A percentile compares a stretch with the other conserved stretches of the same genome.
phyloP scores from a whole-genome alignment of 2,888 invertebrate genomes.

The Cephus runcator region DNA sequence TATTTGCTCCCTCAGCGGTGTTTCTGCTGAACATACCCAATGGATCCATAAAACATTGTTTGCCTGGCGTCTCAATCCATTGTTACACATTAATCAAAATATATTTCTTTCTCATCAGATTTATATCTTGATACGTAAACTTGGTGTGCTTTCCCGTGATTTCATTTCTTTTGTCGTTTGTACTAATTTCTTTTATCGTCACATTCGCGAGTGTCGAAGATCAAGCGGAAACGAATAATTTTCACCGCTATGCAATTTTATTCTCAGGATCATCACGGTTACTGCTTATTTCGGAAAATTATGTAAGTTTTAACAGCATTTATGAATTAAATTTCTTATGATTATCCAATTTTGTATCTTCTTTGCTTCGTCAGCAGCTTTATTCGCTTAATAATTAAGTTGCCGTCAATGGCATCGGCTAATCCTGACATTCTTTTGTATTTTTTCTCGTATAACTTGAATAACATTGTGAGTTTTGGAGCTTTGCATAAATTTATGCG shows the following conservation, averaged over 20 bases:
- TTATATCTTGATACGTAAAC: neutral
- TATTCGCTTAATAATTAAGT: neutral
- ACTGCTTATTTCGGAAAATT: neutral
- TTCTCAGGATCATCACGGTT: neutral
- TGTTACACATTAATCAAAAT: neutral
- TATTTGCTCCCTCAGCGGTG: too few relatives aligned
- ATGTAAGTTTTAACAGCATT: neutral
- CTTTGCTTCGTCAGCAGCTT: neutral
- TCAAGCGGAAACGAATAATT: neutral
- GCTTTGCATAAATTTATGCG: neutral
- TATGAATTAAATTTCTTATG: neutral
- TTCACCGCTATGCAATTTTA: neutral
- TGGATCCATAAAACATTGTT: neutral
- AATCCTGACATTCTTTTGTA: neutral
- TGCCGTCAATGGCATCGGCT: neutral
- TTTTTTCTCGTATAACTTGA: neutral
- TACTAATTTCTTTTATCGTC: neutral
- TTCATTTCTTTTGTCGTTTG: neutral
- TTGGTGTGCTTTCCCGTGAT: neutral
- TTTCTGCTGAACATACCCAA: too few relatives aligned
- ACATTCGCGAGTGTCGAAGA: neutral
- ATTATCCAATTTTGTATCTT: neutral
- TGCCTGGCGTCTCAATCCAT: neutral
- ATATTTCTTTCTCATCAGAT: neutral
- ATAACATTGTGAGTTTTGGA: neutral